Conservation (phyloP, 2,113 vertebrate genomes). For the Pseudorasbora parva region DNA sequence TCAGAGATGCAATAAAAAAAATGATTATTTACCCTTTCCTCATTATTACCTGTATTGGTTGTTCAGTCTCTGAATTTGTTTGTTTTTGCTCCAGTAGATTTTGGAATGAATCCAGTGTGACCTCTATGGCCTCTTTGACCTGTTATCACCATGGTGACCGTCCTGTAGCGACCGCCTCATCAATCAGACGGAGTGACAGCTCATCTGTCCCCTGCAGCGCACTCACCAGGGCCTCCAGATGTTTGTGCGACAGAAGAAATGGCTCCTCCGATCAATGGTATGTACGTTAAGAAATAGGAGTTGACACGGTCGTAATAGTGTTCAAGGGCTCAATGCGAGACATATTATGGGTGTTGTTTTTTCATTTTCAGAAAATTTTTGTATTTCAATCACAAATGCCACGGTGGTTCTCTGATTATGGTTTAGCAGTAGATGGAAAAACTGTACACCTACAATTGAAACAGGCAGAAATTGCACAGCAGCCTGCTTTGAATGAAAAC, state of each 20-base stretch:
- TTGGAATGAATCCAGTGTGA: constrained; percentile 57
- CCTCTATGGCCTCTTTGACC: constrained; percentile 55
- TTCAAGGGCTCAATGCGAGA: background rate
- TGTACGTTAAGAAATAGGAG: background rate
- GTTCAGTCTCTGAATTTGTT: constrained; percentile 31
- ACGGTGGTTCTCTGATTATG: background rate
- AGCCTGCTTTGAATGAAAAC: background rate
- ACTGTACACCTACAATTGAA: background rate
- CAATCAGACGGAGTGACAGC: constrained; percentile 55
- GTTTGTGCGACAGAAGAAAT: background rate
- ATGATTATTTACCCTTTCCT: background rate
- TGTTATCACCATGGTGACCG: constrained; percentile 50
- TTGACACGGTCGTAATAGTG: background rate
- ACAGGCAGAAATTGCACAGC: background rate
- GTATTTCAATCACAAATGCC: background rate
- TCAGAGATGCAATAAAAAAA: constrained; percentile 30
- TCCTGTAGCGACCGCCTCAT: constrained; percentile 52
- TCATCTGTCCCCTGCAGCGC: constrained; percentile 44
- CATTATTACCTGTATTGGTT: background rate
- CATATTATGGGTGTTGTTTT: background rate
- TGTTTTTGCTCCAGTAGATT: constrained; percentile 53
- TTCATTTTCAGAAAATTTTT: background rate
- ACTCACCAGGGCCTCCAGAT: constrained; percentile 31
- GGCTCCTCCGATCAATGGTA: constrained; percentile 17
- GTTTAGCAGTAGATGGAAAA: background rate